Evolutionary conservation across 1,140 invertebrate species (phyloP).

Genomic region (Oreohelix idahoensis): DNA sequence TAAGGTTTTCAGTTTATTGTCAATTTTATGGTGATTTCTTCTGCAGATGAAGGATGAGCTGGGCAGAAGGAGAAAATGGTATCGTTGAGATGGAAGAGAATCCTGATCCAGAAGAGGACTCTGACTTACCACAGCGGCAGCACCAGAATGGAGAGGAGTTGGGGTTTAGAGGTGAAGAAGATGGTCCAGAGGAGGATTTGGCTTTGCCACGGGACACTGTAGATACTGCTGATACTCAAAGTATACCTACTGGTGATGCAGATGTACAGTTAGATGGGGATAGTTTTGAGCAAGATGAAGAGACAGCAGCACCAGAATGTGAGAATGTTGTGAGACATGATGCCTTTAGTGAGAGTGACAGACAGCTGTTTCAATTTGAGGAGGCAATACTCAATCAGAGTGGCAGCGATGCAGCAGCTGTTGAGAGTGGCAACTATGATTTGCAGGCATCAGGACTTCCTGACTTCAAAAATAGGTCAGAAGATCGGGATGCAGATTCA

Average conservation of each 20-base stretch:
- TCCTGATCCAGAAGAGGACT: slow-evolving; percentile 54
- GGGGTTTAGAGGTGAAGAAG: slow-evolving; percentile 4
- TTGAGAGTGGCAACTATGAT: neutral
- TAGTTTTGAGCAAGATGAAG: slow-evolving; percentile 35
- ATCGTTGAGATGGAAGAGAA: slow-evolving; percentile 48
- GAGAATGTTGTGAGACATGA: neutral
- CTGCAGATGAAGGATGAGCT: slow-evolving; percentile 39
- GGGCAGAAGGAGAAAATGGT: slow-evolving; percentile 43
- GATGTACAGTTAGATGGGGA: neutral
- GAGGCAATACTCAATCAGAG: neutral
- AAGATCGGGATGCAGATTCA: neutral
- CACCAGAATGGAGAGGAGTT: neutral
- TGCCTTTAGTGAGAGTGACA: slow-evolving; percentile 26
- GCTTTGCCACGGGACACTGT: slow-evolving; percentile 1
- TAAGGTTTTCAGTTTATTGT: no score
- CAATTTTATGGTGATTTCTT: neutral
- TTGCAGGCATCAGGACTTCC: neutral
- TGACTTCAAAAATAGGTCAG: neutral
- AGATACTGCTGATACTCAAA: neutral
- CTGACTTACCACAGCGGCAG: slow-evolving; percentile 18
- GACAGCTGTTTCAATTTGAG: slow-evolving; percentile 5
- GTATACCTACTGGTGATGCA: slow-evolving; percentile 12
- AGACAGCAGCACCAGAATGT: slow-evolving; percentile 27
- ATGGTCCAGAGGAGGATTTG: slow-evolving; percentile 31
- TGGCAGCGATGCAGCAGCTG: neutral